These are phyloP conservation scores for Thryonomys swinderianus DNA, from an alignment of 2,113 vertebrate species.

Conservation along the genomic window DNA sequence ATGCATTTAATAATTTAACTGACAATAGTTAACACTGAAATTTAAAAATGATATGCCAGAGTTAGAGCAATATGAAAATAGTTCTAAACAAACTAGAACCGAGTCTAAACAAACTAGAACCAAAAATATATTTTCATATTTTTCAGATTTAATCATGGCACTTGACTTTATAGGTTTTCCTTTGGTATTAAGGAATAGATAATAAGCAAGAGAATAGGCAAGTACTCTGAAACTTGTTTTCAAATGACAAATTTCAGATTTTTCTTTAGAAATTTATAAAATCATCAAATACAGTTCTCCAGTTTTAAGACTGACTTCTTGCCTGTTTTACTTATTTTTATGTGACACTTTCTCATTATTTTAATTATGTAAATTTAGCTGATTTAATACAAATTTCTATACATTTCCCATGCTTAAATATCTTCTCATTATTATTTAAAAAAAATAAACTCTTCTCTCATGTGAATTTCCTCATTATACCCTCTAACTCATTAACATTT, in stretches of 20 bases:
- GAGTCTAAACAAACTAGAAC: not conserved
- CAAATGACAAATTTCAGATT: not conserved
- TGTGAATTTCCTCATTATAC: not conserved
- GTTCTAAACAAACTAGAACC: not conserved
- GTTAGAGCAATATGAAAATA: conserved; percentile 5
- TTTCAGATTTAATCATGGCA: not conserved
- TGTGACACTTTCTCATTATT: not conserved
- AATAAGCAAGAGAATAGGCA: not conserved
- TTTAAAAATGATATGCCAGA: not conserved
- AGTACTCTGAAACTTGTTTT: conserved; percentile 34
- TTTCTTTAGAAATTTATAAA: conserved; percentile 14
- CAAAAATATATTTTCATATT: conserved; percentile 2
- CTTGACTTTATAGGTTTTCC: not conserved
- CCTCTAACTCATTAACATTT: not conserved
- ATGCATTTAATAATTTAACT: not conserved
- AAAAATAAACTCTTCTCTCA: not conserved
- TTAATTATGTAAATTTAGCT: not conserved
- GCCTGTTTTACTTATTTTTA: not conserved
- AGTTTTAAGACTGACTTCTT: not conserved
- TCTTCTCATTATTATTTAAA: not conserved
- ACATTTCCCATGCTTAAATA: not conserved
- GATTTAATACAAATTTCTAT: not conserved
- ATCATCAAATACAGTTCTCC: not conserved
- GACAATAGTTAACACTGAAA: conserved; percentile 8
- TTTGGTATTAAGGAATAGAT: not conserved